phyloP scores from a whole-genome alignment of 53 echinoderm and acorn worm genomes.

The Echinometra lucunter region DNA sequence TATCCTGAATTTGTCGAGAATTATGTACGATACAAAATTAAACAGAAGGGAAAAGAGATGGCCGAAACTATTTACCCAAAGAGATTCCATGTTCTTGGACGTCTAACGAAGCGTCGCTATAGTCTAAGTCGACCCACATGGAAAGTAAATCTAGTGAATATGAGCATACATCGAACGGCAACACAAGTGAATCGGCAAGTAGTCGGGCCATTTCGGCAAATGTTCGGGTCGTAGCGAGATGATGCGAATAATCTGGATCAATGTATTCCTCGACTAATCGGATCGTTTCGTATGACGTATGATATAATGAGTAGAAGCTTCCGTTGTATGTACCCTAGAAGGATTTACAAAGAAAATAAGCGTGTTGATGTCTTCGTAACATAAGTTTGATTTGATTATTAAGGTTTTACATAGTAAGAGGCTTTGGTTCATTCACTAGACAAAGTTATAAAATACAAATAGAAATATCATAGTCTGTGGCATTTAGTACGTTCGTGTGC shows the following conservation, averaged over 20 bases:
- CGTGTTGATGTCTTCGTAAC: too few relatives aligned
- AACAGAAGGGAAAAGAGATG: neutral
- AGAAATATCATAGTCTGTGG: too few relatives aligned
- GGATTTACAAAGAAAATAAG: neutral
- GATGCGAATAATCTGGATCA: constrained; percentile 72
- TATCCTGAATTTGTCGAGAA: too few relatives aligned
- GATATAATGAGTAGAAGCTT: constrained; percentile 77
- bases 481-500: too few relatives aligned
- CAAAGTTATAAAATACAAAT: too few relatives aligned
- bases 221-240: constrained; percentile 71
- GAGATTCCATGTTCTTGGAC: constrained; percentile 24
- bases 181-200: constrained; percentile 60
- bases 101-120: neutral
- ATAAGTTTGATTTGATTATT: too few relatives aligned
- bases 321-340: constrained; percentile 27
- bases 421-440: too few relatives aligned
- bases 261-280: constrained; percentile 78
- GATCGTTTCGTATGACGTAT: constrained; percentile 80
- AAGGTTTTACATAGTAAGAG: too few relatives aligned
- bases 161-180: constrained; percentile 18
- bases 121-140: neutral
- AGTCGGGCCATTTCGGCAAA: constrained; percentile 74
- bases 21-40: too few relatives aligned
- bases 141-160: constrained; percentile 11
- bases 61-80: neutral